A percentile compares a stretch with the other conserved stretches of the same genome.
Conservation (phyloP, 2,888 invertebrate genomes). For the Acanthococcus lagerstroemiae region DNA sequence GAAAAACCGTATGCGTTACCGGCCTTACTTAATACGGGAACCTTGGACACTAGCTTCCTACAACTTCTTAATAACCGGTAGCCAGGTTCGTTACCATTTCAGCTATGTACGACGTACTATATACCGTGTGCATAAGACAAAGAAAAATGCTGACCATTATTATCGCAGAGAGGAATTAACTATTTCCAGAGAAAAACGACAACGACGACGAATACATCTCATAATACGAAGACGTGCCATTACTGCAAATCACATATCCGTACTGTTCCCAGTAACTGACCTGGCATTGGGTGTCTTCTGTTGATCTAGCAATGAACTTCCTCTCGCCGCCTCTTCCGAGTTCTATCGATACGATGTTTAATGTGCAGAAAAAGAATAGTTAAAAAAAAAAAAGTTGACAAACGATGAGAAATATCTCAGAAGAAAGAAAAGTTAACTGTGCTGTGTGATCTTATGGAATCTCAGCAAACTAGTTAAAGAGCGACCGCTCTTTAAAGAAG, state of each 20-base stretch:
- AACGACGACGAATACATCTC: conserved; percentile 12
- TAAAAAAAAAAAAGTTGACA: conserved; percentile 22
- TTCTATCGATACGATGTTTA: conserved; percentile 1
- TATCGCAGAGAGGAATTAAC: conserved; percentile 13
- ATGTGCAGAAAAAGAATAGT: background rate
- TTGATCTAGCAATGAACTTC: conserved; percentile 27
- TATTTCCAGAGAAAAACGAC: conserved; percentile 3
- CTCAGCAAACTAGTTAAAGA: conserved; percentile 25
- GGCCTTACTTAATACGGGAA: conserved; percentile 20
- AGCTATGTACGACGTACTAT: conserved; percentile 14
- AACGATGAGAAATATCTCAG: conserved; percentile 27
- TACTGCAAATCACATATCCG: conserved; percentile 27
- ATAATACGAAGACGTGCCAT: conserved; percentile 21
- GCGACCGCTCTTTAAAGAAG: conserved; percentile 17
- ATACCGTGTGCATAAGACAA: conserved; percentile 2
- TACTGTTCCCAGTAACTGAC: conserved; percentile 28
- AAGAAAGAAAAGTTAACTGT: conserved; percentile 22
- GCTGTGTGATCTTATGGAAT: conserved; percentile 29
- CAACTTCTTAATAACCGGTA: conserved; percentile 28
- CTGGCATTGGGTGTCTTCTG: conserved; percentile 29
- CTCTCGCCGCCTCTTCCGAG: conserved; percentile 18
- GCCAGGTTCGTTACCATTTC: conserved; percentile 24
- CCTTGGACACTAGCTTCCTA: conserved; percentile 23
- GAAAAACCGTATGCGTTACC: too few relatives aligned
- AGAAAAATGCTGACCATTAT: conserved; percentile 10